Evolutionary conservation across 2,113 vertebrate genomes (phyloP), one percentile per base, ranked within the genome.

Genomic region (Empidonax traillii): DNA sequence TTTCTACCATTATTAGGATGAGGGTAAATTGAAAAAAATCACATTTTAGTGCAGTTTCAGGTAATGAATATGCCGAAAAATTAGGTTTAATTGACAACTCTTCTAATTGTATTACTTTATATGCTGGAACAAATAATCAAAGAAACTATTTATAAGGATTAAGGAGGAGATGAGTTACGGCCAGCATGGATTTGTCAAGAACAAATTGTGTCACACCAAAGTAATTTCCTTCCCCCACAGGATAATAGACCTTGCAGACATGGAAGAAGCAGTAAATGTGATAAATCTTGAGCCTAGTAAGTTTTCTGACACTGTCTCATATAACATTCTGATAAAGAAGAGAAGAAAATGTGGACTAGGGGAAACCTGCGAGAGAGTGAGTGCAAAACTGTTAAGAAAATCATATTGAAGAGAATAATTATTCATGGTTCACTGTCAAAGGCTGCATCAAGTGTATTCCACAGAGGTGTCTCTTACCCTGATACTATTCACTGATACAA

Each of bases 291-390:
- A 84, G 35, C 31, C 71, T 44, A 33, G 72, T 47, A 81, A 74
- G 56, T 90, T 92, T 93, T 88, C 59, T 90, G 71, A 90, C 49
- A 58, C n/a, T 19, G 12, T 47, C 68, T 90, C 33, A 2, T 93
- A 69, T 43, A 93, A 65, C 67, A 74, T 81, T 84, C 75, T 90
- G 85, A 84, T 69, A 92, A 93, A 87, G 56, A 86, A 74, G 16
- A 90, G 58, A 69, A 87, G 35, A 82, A 92, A 85, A 69, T 14
- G 9, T 82, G 67, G 21, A 66, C 28, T n/a, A 44, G 28, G 15
- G 31, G 14, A 90, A 87, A 67, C 7, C n/a, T 67, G 27, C 31
- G 52, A 68, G 14, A 71, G 9, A 47, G 43, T 9, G 53, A 90
- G 58, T 21, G 39, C 17, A 86, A 84, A 94, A 84, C 24, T n/a